Evolutionary conservation across 2,888 invertebrate species (phyloP), one percentile per base, ranked within the genome.

Genomic region (Phania funesta): DNA sequence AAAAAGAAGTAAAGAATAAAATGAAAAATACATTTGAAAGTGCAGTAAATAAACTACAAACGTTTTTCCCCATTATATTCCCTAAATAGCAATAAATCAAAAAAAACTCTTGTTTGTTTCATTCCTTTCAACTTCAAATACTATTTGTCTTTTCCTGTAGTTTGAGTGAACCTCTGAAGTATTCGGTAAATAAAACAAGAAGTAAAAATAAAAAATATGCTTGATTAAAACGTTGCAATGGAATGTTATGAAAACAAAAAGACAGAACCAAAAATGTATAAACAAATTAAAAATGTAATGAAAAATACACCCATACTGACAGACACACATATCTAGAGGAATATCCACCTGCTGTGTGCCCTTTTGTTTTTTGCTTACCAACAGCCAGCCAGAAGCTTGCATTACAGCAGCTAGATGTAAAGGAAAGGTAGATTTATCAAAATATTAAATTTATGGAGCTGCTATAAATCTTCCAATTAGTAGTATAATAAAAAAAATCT

Each of bases 71-170:
- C 58, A 58, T 71, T 58, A 56, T 58, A 65, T 75, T 80, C 75
- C 70, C 70, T 35, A 58, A 74, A 70, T 50, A 44, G 70, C 64
- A 75, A 80, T 80, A 80, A 80, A 80, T 80, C 80, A 80, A 68
- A 29, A 80, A 56, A 46, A n/a, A n/a, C n/a, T n/a, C n/a, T n/a
- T n/a, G n/a, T 74, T 68, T 74, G 38, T 68, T 80, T 74, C 29
- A 60, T 48, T 54, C 1, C 7, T 46, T 46, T 54, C 3, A n/a
- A 54, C 24, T 46, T 41, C 4, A 50, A 60, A 67, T 60, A 44
- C 32, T 67, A 29, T 62, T 76, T 62, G 32, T 54, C 44, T 62
- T 32, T 26, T 52, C n/a, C n/a, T n/a, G n/a, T 24, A 44, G 44
- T 70, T 70, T 48, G n/a, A n/a, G n/a, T n/a, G n/a, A n/a, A n/a